Evolutionary conservation across 2,113 vertebrate species (phyloP), one percentile per base, ranked within the genome.

Genomic region (Gallinago media): DNA sequence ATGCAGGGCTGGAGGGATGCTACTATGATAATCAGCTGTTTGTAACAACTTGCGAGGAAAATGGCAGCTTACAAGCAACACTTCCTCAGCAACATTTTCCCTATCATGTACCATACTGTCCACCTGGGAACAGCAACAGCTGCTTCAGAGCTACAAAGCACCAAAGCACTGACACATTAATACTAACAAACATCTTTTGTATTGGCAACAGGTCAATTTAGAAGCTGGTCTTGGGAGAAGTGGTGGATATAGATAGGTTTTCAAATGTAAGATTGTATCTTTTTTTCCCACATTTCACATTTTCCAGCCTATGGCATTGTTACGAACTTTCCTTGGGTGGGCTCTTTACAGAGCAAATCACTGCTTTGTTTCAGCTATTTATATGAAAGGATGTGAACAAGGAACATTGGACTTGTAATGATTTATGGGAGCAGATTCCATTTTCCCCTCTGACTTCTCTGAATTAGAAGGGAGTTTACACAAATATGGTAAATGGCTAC

Each of bases 71-170:
- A 44, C 62, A 96, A 73, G 65, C 26, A 73, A 16, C 46, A 61
- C 31, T 40, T 82, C 58, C 29, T 18, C 4, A 2, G 49, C 20
- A 88, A 44, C 7, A 17, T 89, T 88, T 90, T 85, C 36, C n/a
- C 31, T 4, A 1, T 74, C 61, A 15, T 12, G 46, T 79, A 78
- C 74, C 5, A 0, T 71, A 31, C 58, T 52, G 29, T 66, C 10
- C 85, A 92, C 54, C n/a, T 83, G 82, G 82, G 92, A 92, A 70
- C 67, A 42, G 4, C 49, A 90, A 61, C 94, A 94, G n/a, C 85
- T 95, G 82, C 46, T 90, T 90, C 74, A 68, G 66, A 88, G 71
- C 23, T 85, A 36, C 40, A 55, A 1, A 73, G 36, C 66, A 92
- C 58, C 65, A 95, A 88, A 90, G 40, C 40, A 82, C 49, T 85